Conservation (phyloP, 2,113 vertebrate genomes). For the Phalacrocorax aristotelis region DNA sequence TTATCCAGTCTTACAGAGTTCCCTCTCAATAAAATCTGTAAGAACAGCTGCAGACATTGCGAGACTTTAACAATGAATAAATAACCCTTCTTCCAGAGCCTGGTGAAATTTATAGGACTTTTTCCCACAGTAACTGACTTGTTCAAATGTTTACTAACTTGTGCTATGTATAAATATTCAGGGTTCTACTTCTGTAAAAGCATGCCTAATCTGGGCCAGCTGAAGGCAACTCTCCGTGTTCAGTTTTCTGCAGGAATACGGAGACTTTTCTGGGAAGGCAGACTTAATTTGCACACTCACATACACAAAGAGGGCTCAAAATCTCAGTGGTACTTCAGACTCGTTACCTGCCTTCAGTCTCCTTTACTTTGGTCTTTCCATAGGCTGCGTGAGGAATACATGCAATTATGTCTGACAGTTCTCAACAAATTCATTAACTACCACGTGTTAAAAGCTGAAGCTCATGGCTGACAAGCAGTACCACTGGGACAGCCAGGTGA, state of each 20-base stretch:
- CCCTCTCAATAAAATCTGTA: background rate
- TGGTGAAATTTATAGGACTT: constrained; percentile 39
- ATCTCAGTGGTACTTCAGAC: background rate
- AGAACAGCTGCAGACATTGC: constrained; percentile 46
- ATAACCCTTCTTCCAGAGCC: constrained; percentile 6
- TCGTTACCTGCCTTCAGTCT: background rate
- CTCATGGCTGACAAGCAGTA: background rate
- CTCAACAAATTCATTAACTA: background rate
- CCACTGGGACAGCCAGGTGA: background rate
- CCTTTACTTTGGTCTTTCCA: background rate
- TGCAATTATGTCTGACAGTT: background rate
- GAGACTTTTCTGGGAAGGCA: background rate
- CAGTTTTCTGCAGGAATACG: background rate
- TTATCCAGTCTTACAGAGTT: background rate
- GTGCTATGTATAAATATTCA: background rate
- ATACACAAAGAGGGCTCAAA: background rate
- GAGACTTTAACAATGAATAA: constrained; percentile 54
- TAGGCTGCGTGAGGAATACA: background rate
- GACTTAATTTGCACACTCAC: fast-evolving
- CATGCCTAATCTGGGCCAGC: constrained; percentile 22
- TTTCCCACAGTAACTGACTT: constrained; percentile 38
- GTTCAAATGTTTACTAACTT: constrained; percentile 40
- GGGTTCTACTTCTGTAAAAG: background rate
- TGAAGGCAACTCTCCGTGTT: background rate
- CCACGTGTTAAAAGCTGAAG: background rate